These are phyloP conservation scores for Cepphus grylle DNA, from an alignment of 2,113 vertebrate species.

Conservation along the genomic window DNA sequence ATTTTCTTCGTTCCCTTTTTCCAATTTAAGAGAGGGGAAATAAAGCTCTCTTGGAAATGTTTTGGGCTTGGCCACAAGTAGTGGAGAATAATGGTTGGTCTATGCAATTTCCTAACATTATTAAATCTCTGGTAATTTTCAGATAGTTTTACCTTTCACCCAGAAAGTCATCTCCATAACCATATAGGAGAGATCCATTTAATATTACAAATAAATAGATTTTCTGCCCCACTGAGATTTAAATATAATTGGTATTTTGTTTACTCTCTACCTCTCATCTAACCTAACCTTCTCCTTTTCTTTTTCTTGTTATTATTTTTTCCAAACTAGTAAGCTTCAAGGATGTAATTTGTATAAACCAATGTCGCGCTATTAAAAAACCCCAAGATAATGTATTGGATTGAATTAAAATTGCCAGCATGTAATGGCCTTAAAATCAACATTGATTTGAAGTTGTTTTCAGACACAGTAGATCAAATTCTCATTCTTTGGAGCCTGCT, in stretches of 20 bases:
- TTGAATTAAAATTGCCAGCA: not conserved
- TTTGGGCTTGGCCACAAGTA: not conserved
- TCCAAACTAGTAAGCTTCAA: not conserved
- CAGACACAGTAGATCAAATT: not conserved
- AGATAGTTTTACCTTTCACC: conserved; percentile 1
- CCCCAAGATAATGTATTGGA: not conserved
- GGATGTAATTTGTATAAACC: not conserved
- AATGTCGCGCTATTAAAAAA: not conserved
- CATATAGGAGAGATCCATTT: not conserved
- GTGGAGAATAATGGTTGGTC: not conserved
- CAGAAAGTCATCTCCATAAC: not conserved
- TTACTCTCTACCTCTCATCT: not conserved
- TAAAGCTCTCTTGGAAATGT: not conserved
- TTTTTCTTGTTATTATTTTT: not conserved
- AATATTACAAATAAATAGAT: not conserved
- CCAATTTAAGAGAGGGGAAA: not conserved
- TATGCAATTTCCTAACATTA: not conserved
- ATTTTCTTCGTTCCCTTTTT: not conserved
- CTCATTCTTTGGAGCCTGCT: not conserved
- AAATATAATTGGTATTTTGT: not conserved
- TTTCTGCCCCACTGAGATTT: not conserved
- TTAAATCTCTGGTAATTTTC: conserved; percentile 19
- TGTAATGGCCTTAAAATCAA: not conserved
- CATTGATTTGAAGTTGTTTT: not conserved
- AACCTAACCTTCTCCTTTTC: not conserved